Conservation (phyloP, 1,140 invertebrate species). For the Ridgeia piscesae region DNA sequence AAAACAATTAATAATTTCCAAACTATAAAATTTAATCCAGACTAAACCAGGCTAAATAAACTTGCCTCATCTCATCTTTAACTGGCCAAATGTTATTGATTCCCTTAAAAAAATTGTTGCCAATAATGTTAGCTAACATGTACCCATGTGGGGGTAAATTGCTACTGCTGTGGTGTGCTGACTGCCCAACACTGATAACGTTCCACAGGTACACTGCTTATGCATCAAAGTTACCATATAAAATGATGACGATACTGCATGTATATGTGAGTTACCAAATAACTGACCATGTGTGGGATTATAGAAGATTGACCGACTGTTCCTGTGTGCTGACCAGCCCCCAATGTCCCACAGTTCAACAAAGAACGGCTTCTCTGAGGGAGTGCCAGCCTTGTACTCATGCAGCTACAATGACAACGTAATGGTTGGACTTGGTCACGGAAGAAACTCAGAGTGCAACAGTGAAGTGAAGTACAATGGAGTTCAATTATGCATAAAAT, state of each 20-base stretch:
- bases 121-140: slow-evolving; percentile 10
- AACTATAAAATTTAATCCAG: neutral
- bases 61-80: neutral
- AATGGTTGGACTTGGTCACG: no score
- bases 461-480: no score
- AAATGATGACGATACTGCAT: no score
- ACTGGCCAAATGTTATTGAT: neutral
- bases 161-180: no score
- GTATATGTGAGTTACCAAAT: no score
- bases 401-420: slow-evolving; percentile 66
- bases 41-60: neutral
- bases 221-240: no score
- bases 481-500: no score
- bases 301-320: slow-evolving; percentile 90
- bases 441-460: no score
- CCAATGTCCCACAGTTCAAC: slow-evolving; percentile 96
- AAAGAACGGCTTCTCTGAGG: slow-evolving; percentile 84
- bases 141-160: no score
- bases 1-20: neutral
- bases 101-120: neutral
- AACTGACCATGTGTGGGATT: slow-evolving; percentile 90
- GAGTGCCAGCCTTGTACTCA: slow-evolving; percentile 93
- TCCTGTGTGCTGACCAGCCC: slow-evolving; percentile 87
- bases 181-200: no score
- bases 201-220: no score